Evolutionary conservation across 2,888 invertebrate species (phyloP), one percentile per base, ranked within the genome.

Genomic region (Allolobophora icterica): DNA sequence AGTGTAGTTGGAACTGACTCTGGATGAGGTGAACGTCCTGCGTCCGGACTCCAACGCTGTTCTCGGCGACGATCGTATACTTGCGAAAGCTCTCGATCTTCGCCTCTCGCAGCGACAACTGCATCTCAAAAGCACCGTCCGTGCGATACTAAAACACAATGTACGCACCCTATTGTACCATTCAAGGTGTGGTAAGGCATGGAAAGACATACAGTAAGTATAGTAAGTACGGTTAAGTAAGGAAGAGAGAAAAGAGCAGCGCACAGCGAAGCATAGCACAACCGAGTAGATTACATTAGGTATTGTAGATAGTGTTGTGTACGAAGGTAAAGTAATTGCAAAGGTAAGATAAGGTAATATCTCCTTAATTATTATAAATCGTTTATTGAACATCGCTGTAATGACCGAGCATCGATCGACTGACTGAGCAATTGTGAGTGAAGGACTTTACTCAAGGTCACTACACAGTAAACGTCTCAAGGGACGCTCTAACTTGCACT

Each of bases 11-110:
- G 19, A 87, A 87, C 87, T 87, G 87, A 87, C 87, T 87, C 38
- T 34, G 87, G 21, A 35, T 87, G 34, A 87, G 38, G 30, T 34
- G 21, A 24, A 87, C 87, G 19, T 87, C 87, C 87, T 87, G 34
- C 21, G 87, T 87, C 24, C 87, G 11, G 24, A 87, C 87, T 11
- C 87, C 87, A 4, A 87, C 87, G 21, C 35, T 35, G 38, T 87
- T 87, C 38, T 87, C 87, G 34, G 87, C 87, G 24, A 87, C 87
- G 34, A 87, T 87, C 35, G 87, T 87, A 17, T 87, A 87, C 38
- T 87, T 87, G 35, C 87, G 87, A 38, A 87, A 87, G 87, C 87
- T 87, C 24, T 87, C 87, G 87, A 38, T 8, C 38, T 87, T 87
- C n/a, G 87, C 87, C 35, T 87, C 87, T 34, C 87, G 87, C 4